A percentile compares a stretch with the other conserved stretches of the same genome.
phyloP scores from a whole-genome alignment of 2,888 invertebrate genomes.

The Onthophagus sagittarius region DNA sequence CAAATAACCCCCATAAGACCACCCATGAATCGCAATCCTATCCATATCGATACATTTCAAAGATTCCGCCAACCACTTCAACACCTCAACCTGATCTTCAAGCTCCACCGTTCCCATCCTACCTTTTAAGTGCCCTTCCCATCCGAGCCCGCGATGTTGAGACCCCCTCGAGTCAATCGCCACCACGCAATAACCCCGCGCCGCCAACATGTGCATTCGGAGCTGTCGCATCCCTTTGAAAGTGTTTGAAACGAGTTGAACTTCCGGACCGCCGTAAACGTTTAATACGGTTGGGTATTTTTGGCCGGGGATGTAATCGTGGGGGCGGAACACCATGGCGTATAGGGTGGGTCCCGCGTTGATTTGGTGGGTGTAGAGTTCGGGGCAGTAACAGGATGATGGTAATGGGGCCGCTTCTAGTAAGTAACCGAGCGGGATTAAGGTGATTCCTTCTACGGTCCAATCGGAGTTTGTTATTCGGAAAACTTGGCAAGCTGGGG shows the following conservation, averaged over 20 bases:
- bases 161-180: constrained; percentile 97
- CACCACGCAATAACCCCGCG: constrained; percentile 94
- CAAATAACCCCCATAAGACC: constrained; percentile 98
- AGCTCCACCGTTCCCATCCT: constrained; percentile 93
- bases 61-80: constrained; percentile 79
- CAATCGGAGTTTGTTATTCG: constrained; percentile 64
- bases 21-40: constrained; percentile 93
- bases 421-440: constrained; percentile 68
- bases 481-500: constrained; percentile 76
- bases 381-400: constrained; percentile 62
- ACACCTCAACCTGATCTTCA: constrained; percentile 88
- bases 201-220: constrained; percentile 91
- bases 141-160: constrained; percentile 84
- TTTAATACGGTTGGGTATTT: constrained; percentile 92
- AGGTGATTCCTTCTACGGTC: constrained; percentile 64
- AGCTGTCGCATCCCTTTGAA: constrained; percentile 91
- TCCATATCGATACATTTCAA: constrained; percentile 87
- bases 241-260: constrained; percentile 94
- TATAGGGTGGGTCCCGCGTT: constrained; percentile 68
- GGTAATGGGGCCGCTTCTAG: constrained; percentile 56
- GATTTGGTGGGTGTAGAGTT: constrained; percentile 67
- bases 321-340: constrained; percentile 88
- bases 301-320: constrained; percentile 59
- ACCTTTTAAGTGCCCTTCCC: constrained; percentile 86
- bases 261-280: constrained; percentile 98